Conservation (phyloP, 2,888 invertebrate species). For the Vesta saturnalis region DNA sequence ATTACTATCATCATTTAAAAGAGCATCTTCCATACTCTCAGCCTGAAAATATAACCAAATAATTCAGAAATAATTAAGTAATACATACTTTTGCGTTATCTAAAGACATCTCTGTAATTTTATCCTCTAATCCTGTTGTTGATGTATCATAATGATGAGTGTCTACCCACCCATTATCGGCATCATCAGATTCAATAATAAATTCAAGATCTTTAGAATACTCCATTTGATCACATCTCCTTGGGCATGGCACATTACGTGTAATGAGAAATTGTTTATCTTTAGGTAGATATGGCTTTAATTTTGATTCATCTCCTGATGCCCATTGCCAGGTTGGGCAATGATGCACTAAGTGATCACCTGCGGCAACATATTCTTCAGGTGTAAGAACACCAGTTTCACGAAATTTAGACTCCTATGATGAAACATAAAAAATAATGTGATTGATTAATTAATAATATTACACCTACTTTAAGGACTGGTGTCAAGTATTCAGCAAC, state of each 20-base stretch:
- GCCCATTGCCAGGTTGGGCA: constrained; percentile 99
- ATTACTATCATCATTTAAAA: constrained; percentile 61
- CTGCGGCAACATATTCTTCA: constrained; percentile 98
- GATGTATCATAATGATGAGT: constrained; percentile 87
- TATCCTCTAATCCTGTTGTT: constrained; percentile 76
- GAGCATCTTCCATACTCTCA: constrained; percentile 63
- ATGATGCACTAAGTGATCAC: constrained; percentile 98
- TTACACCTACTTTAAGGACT: constrained; percentile 92
- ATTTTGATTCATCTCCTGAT: constrained; percentile 88
- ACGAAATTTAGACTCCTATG: constrained; percentile 93
- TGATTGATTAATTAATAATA: too few relatives aligned
- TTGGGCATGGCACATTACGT: constrained; percentile 95
- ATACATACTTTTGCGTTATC: constrained; percentile 69
- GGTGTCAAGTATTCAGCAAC: constrained; percentile 98
- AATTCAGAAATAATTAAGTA: background rate
- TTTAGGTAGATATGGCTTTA: constrained; percentile 88
- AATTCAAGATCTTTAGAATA: constrained; percentile 92
- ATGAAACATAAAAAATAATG: background rate
- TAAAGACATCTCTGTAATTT: constrained; percentile 87
- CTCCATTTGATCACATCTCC: constrained; percentile 96
- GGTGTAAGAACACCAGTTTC: constrained; percentile 99
- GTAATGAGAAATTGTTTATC: constrained; percentile 98
- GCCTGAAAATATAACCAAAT: constrained; percentile 27
- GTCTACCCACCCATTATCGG: constrained; percentile 97
- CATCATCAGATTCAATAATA: constrained; percentile 87